Conservation (phyloP, 2,888 invertebrate species). For the Drosophila koepferae region DNA sequence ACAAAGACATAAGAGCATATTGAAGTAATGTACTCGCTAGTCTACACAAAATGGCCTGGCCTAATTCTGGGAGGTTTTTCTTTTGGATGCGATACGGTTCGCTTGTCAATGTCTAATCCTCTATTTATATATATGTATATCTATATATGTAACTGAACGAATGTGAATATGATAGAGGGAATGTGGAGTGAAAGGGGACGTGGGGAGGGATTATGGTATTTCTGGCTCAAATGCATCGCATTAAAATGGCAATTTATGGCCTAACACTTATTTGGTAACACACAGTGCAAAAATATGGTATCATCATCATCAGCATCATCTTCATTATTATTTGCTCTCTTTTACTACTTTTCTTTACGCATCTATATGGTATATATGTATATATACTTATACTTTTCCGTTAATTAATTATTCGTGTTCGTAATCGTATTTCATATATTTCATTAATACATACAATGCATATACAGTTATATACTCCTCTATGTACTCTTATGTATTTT, state of each 20-base stretch:
- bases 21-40: constrained; percentile 11
- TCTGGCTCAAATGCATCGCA: constrained; percentile 46
- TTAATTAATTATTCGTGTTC: constrained; percentile 22
- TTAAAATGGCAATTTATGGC: constrained; percentile 61
- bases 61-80: constrained; percentile 4
- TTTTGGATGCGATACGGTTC: neutral
- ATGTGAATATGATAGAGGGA: neutral
- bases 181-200: neutral
- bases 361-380: constrained; percentile 2
- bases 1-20: constrained; percentile 43
- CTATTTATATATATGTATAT: neutral
- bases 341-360: constrained; percentile 8
- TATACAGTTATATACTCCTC: constrained; percentile 34
- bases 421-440: constrained; percentile 20
- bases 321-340: constrained; percentile 16
- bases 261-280: constrained; percentile 78
- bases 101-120: neutral
- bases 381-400: constrained; percentile 8
- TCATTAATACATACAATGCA: constrained; percentile 29
- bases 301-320: constrained; percentile 34
- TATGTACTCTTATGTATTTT: constrained; percentile 17
- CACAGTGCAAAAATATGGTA: constrained; percentile 75
- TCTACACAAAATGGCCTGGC: constrained; percentile 19
- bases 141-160: neutral
- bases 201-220: constrained; percentile 4